A percentile compares a stretch with the other conserved stretches of the same genome.
Evolutionary conservation across 2,113 vertebrate species (phyloP).

Genomic region (Callionymus lyra): DNA sequence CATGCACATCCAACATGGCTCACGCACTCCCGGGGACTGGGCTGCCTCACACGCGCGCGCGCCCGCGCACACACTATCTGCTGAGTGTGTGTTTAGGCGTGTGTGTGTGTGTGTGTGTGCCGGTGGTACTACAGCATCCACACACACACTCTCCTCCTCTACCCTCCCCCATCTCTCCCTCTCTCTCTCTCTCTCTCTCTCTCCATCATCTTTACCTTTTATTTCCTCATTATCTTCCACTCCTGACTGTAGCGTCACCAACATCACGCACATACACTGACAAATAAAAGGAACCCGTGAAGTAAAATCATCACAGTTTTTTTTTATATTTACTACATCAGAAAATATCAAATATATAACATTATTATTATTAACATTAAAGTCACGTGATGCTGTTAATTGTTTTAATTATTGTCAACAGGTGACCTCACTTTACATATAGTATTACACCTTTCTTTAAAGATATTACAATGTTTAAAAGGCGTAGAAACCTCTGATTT

Average conservation of each 20-base stretch:
- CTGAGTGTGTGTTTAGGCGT: conserved; percentile 9
- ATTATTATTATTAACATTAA: too few species aligned
- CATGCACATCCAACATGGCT: conserved; percentile 88
- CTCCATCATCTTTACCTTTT: conserved; percentile 16
- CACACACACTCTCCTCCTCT: conserved; percentile 38
- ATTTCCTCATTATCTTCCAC: conserved; percentile 49
- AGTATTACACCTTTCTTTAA: too few species aligned
- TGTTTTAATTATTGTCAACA: too few species aligned
- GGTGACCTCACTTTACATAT: too few species aligned
- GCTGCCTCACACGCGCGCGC: conserved; percentile 28
- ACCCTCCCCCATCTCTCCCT: conserved; percentile 47
- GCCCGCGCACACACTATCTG: conserved; percentile 36
- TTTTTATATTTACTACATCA: too few species aligned
- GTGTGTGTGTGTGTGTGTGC: too few species aligned
- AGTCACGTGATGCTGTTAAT: too few species aligned
- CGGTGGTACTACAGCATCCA: conserved; percentile 33
- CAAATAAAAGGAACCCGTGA: too few species aligned
- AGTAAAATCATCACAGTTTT: too few species aligned
- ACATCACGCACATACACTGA: conserved; percentile 47
- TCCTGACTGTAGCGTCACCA: conserved; percentile 51
- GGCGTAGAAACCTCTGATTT: too few species aligned
- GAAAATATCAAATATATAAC: background rate
- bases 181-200: conserved; percentile 37
- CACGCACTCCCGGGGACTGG: conserved; percentile 45
- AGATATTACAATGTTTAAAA: too few species aligned